A percentile compares a stretch with the other conserved stretches of the same genome.
Conservation (phyloP, 30 jellyfish, hydroid and myxozoan species). For the Aurelia sp. region DNA sequence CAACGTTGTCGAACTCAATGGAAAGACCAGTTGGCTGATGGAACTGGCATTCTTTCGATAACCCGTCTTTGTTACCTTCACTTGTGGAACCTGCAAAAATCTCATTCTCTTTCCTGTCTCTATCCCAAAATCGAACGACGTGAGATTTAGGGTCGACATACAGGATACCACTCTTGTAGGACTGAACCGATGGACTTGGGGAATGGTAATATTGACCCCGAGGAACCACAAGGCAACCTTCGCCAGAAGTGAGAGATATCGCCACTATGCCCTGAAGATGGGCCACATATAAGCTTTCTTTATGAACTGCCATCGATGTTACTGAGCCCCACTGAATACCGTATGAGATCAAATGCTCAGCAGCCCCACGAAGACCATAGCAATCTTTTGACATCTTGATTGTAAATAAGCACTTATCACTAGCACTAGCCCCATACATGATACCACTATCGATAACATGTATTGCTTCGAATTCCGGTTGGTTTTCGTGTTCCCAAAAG, state of each 20-base stretch:
- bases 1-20: conserved; percentile 31
- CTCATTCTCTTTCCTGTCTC: not conserved
- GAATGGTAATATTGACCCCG: conserved; percentile 5
- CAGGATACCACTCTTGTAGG: conserved; percentile 20
- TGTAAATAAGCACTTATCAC: too few species aligned
- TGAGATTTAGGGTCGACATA: conserved; percentile 8
- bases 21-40: conserved; percentile 33
- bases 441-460: too few species aligned
- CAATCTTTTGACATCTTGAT: too few species aligned
- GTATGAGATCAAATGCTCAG: not conserved
- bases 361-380: not conserved
- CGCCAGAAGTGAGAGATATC: not conserved
- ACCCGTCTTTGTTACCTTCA: conserved; percentile 14
- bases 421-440: too few species aligned
- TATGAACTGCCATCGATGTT: conserved; percentile 3
- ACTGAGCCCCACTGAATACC: not conserved
- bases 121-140: conserved; percentile 7
- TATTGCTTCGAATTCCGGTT: too few species aligned
- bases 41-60: conserved; percentile 3
- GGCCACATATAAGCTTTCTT: conserved; percentile 6
- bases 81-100: not conserved
- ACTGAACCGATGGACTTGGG: conserved; percentile 8
- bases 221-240: not conserved
- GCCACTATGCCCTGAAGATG: not conserved
- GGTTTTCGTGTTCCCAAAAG: not conserved